Conservation (phyloP, 2,113 vertebrate species). For the Phalacrocorax pelagicus region DNA sequence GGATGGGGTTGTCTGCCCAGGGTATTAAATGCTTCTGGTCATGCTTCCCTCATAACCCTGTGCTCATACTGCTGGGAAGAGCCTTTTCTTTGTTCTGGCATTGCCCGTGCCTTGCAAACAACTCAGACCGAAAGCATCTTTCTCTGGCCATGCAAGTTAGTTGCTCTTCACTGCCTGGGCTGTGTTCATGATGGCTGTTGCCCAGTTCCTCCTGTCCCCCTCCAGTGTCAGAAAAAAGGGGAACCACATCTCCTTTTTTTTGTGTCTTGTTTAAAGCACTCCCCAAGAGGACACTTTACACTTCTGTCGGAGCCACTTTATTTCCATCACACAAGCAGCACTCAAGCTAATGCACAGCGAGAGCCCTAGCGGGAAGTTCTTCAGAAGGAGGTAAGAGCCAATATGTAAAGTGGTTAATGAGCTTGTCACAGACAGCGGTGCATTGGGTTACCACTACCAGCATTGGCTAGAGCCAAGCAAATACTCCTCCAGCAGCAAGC, state of each 20-base stretch:
- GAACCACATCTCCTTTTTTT: neutral
- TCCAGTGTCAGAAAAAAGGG: neutral
- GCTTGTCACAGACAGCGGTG: neutral
- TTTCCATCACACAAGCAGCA: constrained; percentile 1
- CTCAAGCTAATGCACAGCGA: neutral
- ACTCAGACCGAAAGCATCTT: neutral
- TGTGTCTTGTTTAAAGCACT: neutral
- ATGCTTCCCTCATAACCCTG: neutral
- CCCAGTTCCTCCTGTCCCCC: neutral
- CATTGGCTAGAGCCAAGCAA: neutral
- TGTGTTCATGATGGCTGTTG: neutral
- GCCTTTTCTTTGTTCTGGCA: neutral
- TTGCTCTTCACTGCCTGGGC: neutral
- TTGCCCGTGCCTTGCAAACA: neutral
- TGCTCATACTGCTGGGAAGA: neutral
- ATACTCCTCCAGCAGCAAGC: neutral
- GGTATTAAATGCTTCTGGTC: neutral
- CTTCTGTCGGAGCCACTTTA: neutral
- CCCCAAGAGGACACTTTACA: neutral
- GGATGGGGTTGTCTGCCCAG: neutral
- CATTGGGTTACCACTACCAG: neutral
- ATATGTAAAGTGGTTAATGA: constrained; percentile 16
- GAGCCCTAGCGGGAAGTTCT: neutral
- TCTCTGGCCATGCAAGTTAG: neutral
- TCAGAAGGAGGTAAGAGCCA: neutral